phyloP scores from a whole-genome alignment of 2,888 invertebrate species.

The Harpagoxenus sublaevis region DNA sequence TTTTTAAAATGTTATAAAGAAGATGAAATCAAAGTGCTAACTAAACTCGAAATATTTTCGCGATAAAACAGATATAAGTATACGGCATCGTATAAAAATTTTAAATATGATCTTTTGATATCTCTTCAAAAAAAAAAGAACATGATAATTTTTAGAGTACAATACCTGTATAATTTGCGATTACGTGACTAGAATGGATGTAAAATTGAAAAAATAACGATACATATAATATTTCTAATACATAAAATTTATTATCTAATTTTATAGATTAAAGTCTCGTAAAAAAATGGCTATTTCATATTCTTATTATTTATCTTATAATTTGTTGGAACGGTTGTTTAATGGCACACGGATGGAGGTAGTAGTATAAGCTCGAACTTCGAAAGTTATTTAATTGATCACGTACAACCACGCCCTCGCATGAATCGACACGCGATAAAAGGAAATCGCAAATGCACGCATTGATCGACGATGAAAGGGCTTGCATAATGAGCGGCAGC shows the following conservation, averaged over 20 bases:
- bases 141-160: not conserved
- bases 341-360: not conserved
- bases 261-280: not conserved
- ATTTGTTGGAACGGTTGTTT: not conserved
- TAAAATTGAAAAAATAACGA: not conserved
- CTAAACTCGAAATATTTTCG: not conserved
- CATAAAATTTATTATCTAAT: not conserved
- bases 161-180: not conserved
- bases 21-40: not conserved
- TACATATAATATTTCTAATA: not conserved
- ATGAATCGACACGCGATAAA: constrained; percentile 30
- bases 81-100: not conserved
- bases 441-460: constrained; percentile 34
- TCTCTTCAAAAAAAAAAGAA: not conserved
- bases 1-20: not conserved
- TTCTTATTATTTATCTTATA: not conserved
- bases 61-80: not conserved
- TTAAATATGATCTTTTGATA: not conserved
- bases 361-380: not conserved
- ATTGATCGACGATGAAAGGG: constrained; percentile 51
- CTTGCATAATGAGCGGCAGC: constrained; percentile 58
- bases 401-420: constrained; percentile 40
- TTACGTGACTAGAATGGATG: not conserved
- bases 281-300: not conserved
- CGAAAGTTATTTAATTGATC: constrained; percentile 25